phyloP scores from a whole-genome alignment of 2,113 vertebrate species.

The Rhinogobius similis region DNA sequence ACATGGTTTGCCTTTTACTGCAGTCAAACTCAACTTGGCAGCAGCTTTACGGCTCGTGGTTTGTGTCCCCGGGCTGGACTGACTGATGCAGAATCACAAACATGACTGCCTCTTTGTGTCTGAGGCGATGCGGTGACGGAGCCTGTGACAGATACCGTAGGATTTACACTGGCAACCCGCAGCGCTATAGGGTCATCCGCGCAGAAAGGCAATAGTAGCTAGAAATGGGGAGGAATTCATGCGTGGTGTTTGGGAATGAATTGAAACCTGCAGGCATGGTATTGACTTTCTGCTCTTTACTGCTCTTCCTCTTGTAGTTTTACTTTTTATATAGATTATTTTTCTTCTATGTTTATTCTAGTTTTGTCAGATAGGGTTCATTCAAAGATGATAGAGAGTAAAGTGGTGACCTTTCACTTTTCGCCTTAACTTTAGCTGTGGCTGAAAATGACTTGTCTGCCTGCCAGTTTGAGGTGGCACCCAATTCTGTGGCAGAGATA shows the following conservation, averaged over 20 bases:
- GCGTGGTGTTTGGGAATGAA: constrained; percentile 65
- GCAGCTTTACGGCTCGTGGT: not conserved
- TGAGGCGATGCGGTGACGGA: constrained; percentile 7
- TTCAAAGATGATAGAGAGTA: constrained; percentile 31
- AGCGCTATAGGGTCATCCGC: constrained; percentile 33
- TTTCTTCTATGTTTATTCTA: not conserved
- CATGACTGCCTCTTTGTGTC: constrained; percentile 4
- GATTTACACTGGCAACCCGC: constrained; percentile 27
- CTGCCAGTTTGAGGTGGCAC: constrained; percentile 21
- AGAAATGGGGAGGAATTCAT: constrained; percentile 71
- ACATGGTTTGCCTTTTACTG: constrained; percentile 3
- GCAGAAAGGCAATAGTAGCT: constrained; percentile 63
- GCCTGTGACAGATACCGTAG: constrained; percentile 39
- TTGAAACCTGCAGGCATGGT: constrained; percentile 51
- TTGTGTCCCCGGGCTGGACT: constrained; percentile 3
- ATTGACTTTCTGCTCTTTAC: constrained; percentile 27
- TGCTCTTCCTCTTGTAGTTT: not conserved
- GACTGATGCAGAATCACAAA: constrained; percentile 4
- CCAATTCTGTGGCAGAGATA: constrained; percentile 12
- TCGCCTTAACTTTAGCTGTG: constrained; percentile 27
- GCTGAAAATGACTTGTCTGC: constrained; percentile 1
- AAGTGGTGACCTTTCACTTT: constrained; percentile 36
- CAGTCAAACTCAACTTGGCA: constrained; percentile 2
- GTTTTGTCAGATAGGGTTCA: constrained; percentile 11
- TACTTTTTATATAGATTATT: not conserved